Conservation (phyloP, 2,888 invertebrate species). For the Autographa gamma region DNA sequence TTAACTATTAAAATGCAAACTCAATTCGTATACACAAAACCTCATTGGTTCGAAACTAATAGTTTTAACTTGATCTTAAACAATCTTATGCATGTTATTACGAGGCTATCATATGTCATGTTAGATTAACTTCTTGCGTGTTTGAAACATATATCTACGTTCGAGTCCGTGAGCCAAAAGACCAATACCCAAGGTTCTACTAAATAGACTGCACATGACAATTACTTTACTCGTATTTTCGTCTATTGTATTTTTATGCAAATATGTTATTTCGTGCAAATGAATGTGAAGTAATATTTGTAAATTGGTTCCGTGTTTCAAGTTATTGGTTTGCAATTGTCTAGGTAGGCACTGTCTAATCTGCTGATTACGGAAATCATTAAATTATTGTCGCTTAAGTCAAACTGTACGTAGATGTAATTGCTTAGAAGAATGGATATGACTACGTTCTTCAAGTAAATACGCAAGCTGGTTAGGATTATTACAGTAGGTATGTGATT, state of each 20-base stretch:
- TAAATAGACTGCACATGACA: not conserved
- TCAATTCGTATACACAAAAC: not conserved
- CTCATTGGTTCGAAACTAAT: not conserved
- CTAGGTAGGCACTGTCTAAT: conserved; percentile 9
- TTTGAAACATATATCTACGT: not conserved
- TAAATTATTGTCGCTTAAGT: not conserved
- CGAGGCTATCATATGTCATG: not conserved
- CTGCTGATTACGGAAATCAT: conserved; percentile 10
- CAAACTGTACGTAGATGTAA: not conserved
- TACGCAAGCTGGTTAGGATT: no score
- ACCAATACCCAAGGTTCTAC: not conserved
- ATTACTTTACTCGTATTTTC: not conserved
- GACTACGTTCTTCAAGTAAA: no score
- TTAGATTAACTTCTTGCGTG: conserved; percentile 3
- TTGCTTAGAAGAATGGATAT: not conserved
- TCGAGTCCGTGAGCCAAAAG: not conserved
- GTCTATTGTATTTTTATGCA: not conserved
- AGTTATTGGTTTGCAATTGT: conserved; percentile 8
- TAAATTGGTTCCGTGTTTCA: not conserved
- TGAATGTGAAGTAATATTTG: not conserved
- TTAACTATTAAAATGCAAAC: not conserved
- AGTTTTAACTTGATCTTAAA: not conserved
- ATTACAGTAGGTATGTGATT: no score
- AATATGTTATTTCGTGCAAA: not conserved
- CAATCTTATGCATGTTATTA: not conserved